Evolutionary conservation across 2,113 vertebrate genomes (phyloP), one percentile per base, ranked within the genome.

Genomic region (Prietella phreatophila): DNA sequence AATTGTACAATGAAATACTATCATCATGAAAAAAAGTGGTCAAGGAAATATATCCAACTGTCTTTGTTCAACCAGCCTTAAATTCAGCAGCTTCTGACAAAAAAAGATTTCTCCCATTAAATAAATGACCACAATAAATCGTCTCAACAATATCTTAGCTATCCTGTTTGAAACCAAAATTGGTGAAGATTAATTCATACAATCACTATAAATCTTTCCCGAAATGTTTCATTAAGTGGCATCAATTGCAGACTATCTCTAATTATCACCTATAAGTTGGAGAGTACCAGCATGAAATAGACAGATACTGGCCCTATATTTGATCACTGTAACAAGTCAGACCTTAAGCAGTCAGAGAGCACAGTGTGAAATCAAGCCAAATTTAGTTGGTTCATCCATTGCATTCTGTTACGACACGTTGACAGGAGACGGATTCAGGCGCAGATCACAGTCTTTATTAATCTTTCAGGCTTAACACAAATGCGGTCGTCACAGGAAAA

Each of bases 301-400:
- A 63, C 89, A 30, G 39, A 39, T 1, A 3, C 53, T 42, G 17
- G 65, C 58, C 58, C 27, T 69, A 65, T 82, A 69, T 87, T 8
- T 88, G 65, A 87, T 88, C 73, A 82, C 65, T 88, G 86, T 91
- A 91, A 92, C 87, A 27, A 91, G 85, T 39, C 36, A 63, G 82
- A 88, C 88, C 89, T 85, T 56, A 86, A 50, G 85, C 69, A 53
- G 71, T 27, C 50, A 56, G 69, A 85, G 84, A 82, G 86, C 71
- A 33, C 8, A 67, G 82, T 90, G 87, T 89, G 89, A 91, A 92
- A 89, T 91, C 71, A 79, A 89, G 63, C 90, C 81, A 88, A 82
- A 89, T 85, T 91, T 84, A 79, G 85, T 90, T 91, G 87, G 85
- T 86, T 71, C 60, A 55, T 56, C 75, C 78, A 15, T 80, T 85